Conservation (phyloP, 1,140 invertebrate genomes). For the Papilio dardanus region DNA sequence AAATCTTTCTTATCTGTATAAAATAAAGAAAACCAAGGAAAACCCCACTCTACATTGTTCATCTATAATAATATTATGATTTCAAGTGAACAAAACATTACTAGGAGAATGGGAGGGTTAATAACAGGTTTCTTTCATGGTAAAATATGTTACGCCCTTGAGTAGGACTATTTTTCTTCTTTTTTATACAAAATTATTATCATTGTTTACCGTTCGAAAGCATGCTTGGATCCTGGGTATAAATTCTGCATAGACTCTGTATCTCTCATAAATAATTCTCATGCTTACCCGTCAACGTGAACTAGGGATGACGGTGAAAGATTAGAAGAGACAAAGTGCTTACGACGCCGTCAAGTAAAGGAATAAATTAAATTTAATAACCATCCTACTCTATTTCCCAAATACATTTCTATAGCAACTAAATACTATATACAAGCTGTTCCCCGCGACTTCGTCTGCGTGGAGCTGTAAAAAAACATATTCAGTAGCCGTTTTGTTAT, state of each 20-base stretch:
- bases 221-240: not conserved
- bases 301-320: not conserved
- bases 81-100: not conserved
- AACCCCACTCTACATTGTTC: not conserved
- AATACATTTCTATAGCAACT: too few relatives aligned
- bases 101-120: too few relatives aligned
- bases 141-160: not conserved
- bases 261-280: constrained; percentile 2
- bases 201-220: not conserved
- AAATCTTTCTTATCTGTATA: not conserved
- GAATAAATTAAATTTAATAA: constrained; percentile 16
- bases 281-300: not conserved
- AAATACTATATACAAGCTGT: too few relatives aligned
- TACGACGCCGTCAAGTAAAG: not conserved
- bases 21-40: not conserved
- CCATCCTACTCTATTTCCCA: not conserved
- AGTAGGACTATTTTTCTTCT: not conserved
- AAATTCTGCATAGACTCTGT: not conserved
- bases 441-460: too few relatives aligned
- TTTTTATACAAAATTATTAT: not conserved
- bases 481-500: too few relatives aligned
- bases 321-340: constrained; percentile 7
- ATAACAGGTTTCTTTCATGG: not conserved
- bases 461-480: too few relatives aligned
- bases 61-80: not conserved